These are phyloP conservation scores for Allygus modestus DNA, from an alignment of 2,888 invertebrate species.

Conservation along the genomic window DNA sequence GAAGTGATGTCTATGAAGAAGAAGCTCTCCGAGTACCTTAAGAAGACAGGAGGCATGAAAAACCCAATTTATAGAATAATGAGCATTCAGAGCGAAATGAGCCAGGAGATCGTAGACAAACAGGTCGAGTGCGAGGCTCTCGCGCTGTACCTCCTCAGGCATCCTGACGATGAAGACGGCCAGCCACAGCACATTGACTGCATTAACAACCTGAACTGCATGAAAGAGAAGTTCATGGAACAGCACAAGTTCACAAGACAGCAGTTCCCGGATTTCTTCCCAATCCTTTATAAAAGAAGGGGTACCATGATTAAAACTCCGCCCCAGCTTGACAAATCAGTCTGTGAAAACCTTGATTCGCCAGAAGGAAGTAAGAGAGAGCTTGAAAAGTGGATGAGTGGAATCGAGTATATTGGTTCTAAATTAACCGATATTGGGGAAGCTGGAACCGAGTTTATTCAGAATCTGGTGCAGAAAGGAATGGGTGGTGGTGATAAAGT, in stretches of 20 bases:
- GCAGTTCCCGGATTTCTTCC: neutral
- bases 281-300: neutral
- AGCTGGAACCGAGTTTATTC: conserved; percentile 9
- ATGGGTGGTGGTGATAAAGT: neutral
- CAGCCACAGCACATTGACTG: neutral
- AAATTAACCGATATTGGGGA: neutral
- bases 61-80: neutral
- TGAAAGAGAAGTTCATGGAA: neutral
- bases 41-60: neutral
- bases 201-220: neutral
- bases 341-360: neutral
- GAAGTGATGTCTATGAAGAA: neutral
- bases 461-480: neutral
- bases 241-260: neutral
- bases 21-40: neutral
- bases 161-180: neutral
- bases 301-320: conserved; percentile 12
- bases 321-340: neutral
- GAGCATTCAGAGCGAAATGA: neutral
- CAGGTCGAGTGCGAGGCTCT: neutral
- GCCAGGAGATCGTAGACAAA: conserved; percentile 5
- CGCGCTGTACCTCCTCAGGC: neutral
- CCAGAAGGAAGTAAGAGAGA: neutral
- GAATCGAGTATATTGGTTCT: neutral
- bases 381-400: conserved; percentile 12